These are phyloP conservation scores for Micromussa lordhowensis DNA, from an alignment of 92 coral and sea anemone genomes.

Conservation along the genomic window DNA sequence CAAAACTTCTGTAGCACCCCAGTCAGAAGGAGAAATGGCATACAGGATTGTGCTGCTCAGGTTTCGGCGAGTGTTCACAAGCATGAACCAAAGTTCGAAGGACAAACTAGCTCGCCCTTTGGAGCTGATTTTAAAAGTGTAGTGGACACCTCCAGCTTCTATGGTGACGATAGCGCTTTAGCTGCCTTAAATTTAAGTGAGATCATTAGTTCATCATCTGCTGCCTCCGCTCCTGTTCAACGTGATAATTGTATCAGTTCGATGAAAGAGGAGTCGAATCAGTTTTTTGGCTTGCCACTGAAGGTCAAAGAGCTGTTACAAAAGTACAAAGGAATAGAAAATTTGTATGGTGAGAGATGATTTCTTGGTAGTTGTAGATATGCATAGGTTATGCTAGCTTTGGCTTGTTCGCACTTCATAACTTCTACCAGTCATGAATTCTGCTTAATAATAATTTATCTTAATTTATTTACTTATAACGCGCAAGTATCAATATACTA, in stretches of 20 bases:
- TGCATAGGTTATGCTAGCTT: background rate
- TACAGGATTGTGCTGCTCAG: background rate
- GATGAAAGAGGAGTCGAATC: slow-evolving; percentile 2
- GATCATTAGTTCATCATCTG: slow-evolving; percentile 61
- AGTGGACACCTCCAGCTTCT: slow-evolving; percentile 45
- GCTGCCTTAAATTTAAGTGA: slow-evolving; percentile 85
- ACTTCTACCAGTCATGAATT: too few relatives aligned
- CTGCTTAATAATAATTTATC: too few relatives aligned
- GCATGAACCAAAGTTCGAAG: background rate
- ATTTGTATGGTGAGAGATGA: slow-evolving; percentile 81
- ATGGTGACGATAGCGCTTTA: slow-evolving; percentile 75
- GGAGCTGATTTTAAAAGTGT: background rate
- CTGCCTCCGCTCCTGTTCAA: slow-evolving; percentile 4
- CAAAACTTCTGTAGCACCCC: slow-evolving; percentile 30
- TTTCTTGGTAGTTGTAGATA: background rate
- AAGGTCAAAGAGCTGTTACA: slow-evolving; percentile 75
- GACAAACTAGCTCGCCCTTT: background rate
- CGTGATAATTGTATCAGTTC: background rate
- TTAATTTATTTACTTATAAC: too few relatives aligned
- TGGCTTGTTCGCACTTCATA: too few relatives aligned
- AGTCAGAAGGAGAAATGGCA: background rate
- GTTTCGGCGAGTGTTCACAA: slow-evolving; percentile 3
- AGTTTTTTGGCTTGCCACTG: slow-evolving; percentile 88
- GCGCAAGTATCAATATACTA: too few relatives aligned
- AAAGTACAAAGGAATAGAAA: slow-evolving; percentile 84